Conservation (phyloP, 2,888 invertebrate species). For the Rhaphigaster nebulosa region DNA sequence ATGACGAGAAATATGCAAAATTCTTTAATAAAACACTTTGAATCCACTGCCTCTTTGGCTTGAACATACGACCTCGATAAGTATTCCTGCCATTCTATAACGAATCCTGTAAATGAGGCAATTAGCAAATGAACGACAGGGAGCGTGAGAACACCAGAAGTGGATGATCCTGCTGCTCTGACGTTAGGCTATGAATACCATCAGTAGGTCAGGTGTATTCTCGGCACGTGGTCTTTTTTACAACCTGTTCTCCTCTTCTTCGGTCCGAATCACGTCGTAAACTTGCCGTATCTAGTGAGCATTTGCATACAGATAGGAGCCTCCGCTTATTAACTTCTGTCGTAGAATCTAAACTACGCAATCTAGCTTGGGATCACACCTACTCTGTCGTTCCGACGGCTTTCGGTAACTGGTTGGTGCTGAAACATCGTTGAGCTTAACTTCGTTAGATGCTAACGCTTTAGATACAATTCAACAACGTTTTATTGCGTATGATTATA, state of each 20-base stretch:
- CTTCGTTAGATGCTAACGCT: neutral
- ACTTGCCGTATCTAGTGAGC: neutral
- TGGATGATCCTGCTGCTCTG: neutral
- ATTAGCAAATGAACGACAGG: neutral
- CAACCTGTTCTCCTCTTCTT: slow-evolving; percentile 35
- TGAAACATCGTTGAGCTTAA: neutral
- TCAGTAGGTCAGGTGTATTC: slow-evolving; percentile 10
- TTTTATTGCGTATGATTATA: neutral
- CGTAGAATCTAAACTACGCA: slow-evolving; percentile 35
- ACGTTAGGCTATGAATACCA: neutral
- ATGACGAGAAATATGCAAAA: too few relatives aligned
- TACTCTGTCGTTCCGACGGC: neutral
- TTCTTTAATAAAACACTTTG: neutral
- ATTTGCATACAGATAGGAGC: slow-evolving; percentile 22
- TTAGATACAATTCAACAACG: neutral
- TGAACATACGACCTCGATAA: neutral
- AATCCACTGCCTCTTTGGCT: neutral
- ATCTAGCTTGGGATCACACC: slow-evolving; percentile 1
- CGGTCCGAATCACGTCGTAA: slow-evolving; percentile 38
- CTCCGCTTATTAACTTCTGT: slow-evolving; percentile 28
- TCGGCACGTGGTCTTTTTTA: slow-evolving; percentile 6
- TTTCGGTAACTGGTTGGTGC: neutral
- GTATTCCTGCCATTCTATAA: neutral
- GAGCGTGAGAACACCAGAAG: neutral
- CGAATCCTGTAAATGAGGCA: neutral